These are phyloP conservation scores for Gallinago jamesoni DNA, from an alignment of 2,113 vertebrate species.

Conservation along the genomic window DNA sequence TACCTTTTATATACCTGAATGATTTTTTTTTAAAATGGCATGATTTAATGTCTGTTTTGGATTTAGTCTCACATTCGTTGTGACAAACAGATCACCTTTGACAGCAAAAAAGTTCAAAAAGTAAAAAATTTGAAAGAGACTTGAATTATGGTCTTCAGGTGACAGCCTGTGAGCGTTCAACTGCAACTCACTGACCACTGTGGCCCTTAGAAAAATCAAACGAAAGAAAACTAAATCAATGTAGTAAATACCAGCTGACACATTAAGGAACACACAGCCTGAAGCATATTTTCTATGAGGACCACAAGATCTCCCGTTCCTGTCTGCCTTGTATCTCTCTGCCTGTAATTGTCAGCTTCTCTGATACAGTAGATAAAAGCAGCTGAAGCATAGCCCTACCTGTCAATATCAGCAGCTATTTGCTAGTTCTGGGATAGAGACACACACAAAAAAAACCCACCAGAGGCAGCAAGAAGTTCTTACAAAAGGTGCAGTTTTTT, in stretches of 20 bases:
- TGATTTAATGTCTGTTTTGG: background rate
- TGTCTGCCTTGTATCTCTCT: background rate
- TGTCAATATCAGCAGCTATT: background rate
- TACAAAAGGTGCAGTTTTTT: background rate
- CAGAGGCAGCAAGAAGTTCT: background rate
- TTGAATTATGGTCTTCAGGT: background rate
- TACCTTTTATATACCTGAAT: background rate
- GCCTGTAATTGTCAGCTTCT: background rate
- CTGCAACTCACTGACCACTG: background rate
- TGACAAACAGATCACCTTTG: background rate
- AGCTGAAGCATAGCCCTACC: background rate
- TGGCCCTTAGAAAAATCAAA: background rate
- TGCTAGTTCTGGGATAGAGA: background rate
- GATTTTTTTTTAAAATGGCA: background rate
- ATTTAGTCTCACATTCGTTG: background rate
- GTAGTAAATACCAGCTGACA: background rate
- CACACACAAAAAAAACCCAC: background rate
- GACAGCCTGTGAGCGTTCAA: background rate
- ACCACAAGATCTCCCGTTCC: background rate
- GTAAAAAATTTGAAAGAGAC: background rate
- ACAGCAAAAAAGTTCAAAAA: background rate
- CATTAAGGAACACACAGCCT: background rate
- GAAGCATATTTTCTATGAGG: background rate
- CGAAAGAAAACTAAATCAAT: background rate
- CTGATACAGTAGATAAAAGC: background rate